A percentile compares a stretch with the other conserved stretches of the same genome.
Conservation (phyloP, 2,888 invertebrate species). For the Microctonus aethiopoides region DNA sequence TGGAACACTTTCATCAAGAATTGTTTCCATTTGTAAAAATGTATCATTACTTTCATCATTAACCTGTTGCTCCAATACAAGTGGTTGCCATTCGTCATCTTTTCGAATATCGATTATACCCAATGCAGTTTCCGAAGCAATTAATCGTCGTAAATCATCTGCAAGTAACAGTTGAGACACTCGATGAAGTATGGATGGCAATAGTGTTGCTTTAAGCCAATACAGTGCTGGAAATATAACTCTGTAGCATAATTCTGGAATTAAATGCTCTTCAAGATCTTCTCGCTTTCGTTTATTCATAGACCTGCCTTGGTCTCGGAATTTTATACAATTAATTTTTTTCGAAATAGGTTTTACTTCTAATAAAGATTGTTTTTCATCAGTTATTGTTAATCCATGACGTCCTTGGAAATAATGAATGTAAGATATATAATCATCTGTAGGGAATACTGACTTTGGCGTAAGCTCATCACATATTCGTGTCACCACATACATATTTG, state of each 20-base stretch:
- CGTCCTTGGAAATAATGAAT: slow-evolving; percentile 81
- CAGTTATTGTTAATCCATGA: slow-evolving; percentile 76
- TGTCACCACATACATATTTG: slow-evolving; percentile 74
- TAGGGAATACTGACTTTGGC: slow-evolving; percentile 77
- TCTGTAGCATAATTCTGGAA: slow-evolving; percentile 88
- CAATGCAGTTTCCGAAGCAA: slow-evolving; percentile 68
- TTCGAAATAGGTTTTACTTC: slow-evolving; percentile 79
- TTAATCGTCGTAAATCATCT: slow-evolving; percentile 75
- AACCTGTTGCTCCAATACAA: slow-evolving; percentile 44
- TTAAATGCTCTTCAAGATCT: slow-evolving; percentile 73
- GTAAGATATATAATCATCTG: slow-evolving; percentile 73
- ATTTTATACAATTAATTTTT: slow-evolving; percentile 69
- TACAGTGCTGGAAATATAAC: slow-evolving; percentile 78
- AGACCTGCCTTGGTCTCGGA: slow-evolving; percentile 56
- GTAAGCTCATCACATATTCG: slow-evolving; percentile 75
- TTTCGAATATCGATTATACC: slow-evolving; percentile 56
- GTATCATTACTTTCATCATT: slow-evolving; percentile 3
- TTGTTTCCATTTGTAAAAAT: background rate
- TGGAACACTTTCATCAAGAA: background rate
- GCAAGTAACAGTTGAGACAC: slow-evolving; percentile 77
- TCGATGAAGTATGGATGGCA: slow-evolving; percentile 89
- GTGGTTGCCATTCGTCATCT: slow-evolving; percentile 54
- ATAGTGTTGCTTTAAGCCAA: slow-evolving; percentile 85
- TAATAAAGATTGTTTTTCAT: slow-evolving; percentile 79
- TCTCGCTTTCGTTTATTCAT: slow-evolving; percentile 64